A percentile compares a stretch with the other conserved stretches of the same genome.
Evolutionary conservation across 2,113 vertebrate genomes (phyloP).

Genomic region (Nanger granti): DNA sequence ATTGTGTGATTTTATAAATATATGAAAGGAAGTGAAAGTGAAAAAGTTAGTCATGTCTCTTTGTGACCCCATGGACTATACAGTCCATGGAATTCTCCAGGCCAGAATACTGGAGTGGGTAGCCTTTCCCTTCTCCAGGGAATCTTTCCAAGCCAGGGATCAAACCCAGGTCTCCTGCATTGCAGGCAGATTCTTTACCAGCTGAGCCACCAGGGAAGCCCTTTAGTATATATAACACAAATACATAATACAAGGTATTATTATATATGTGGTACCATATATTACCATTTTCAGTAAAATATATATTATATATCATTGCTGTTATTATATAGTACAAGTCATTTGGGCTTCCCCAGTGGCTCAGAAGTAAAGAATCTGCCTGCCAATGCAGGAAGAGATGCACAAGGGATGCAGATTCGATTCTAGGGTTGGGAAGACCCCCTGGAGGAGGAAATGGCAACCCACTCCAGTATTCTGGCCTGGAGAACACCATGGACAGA

Average conservation of each 20-base stretch:
- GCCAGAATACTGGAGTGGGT: neutral
- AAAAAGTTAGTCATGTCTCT: neutral
- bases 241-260: neutral
- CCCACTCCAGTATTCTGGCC: neutral
- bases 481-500: neutral
- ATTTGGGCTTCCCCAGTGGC: neutral
- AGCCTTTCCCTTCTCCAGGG: neutral
- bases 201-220: neutral
- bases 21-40: neutral
- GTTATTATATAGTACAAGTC: neutral
- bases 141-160: neutral
- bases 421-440: neutral
- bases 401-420: accelerated
- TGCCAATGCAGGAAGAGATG: neutral
- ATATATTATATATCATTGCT: neutral
- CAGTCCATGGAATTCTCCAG: neutral
- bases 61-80: neutral
- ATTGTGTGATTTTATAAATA: neutral
- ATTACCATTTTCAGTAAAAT: neutral
- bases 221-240: neutral
- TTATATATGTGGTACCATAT: neutral
- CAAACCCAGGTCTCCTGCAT: neutral
- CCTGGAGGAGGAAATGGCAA: neutral
- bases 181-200: neutral
- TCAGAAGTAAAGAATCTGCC: neutral